These are phyloP conservation scores for Eunapius fragilis DNA, from an alignment of 37 sponge, comb jelly and placozoan species.

Conservation along the genomic window DNA sequence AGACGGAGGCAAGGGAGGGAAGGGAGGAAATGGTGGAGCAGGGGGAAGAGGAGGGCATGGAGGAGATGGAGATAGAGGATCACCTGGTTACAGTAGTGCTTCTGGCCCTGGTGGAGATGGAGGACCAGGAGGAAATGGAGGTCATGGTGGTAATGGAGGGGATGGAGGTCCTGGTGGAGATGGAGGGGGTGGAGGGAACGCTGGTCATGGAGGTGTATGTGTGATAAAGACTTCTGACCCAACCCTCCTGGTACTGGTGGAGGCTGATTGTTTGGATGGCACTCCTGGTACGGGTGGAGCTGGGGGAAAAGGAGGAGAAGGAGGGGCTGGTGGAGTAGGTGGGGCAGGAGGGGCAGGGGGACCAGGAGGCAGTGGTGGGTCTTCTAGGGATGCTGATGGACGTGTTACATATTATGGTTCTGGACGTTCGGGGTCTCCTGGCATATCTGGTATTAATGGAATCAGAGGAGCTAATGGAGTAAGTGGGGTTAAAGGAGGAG, in stretches of 20 bases:
- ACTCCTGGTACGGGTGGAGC: constrained; percentile 42
- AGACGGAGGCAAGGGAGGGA: constrained; percentile 80
- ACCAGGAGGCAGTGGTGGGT: constrained; percentile 30
- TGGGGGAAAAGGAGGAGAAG: constrained; percentile 60
- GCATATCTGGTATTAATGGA: constrained; percentile 2
- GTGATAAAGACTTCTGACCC: constrained; percentile 48
- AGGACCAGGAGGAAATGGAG: constrained; percentile 54
- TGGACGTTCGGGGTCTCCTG: constrained; percentile 6
- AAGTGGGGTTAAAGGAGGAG: constrained; percentile 21
- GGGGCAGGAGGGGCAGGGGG: constrained; percentile 53
- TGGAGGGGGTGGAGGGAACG: constrained; percentile 79
- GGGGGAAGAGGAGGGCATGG: constrained; percentile 78
- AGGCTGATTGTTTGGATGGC: constrained; percentile 64
- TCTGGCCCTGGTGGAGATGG: constrained; percentile 63
- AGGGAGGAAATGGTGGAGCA: constrained; percentile 73
- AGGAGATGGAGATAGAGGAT: constrained; percentile 59
- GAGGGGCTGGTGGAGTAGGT: constrained; percentile 71
- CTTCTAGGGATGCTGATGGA: background rate
- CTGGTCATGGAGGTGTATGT: constrained; percentile 70
- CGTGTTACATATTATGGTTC: background rate
- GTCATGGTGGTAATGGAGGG: constrained; percentile 62
- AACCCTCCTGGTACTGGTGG: constrained; percentile 70
- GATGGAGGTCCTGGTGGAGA: constrained; percentile 76
- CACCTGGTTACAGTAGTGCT: constrained; percentile 41
- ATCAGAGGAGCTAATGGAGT: too few relatives aligned